These are phyloP conservation scores for Mimumesa dahlbomi DNA, from an alignment of 2,888 invertebrate species.

Conservation along the genomic window DNA sequence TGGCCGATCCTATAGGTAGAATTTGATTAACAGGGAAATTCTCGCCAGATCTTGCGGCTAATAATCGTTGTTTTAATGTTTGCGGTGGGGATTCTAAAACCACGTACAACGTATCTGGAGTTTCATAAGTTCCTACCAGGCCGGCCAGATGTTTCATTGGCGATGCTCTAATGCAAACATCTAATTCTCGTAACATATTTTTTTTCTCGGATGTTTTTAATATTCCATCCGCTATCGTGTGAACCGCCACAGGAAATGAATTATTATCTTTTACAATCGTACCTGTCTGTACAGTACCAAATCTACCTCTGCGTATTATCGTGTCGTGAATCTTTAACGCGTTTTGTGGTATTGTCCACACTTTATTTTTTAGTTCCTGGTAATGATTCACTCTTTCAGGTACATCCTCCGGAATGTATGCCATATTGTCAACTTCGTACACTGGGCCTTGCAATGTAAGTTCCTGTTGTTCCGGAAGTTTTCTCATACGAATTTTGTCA, in stretches of 20 bases:
- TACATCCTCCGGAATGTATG: constrained; percentile 88
- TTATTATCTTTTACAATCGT: constrained; percentile 84
- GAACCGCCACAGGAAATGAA: constrained; percentile 83
- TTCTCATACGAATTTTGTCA: constrained; percentile 80
- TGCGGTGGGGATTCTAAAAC: constrained; percentile 87
- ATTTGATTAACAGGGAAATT: constrained; percentile 74
- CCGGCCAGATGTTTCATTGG: constrained; percentile 87
- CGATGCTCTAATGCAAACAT: constrained; percentile 86
- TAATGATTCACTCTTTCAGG: constrained; percentile 86
- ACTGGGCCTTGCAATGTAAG: constrained; percentile 90
- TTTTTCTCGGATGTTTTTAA: constrained; percentile 82
- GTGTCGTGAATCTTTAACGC: constrained; percentile 87
- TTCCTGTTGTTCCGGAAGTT: constrained; percentile 84
- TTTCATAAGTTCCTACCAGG: constrained; percentile 90
- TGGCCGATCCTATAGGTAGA: constrained; percentile 78
- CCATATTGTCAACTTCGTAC: constrained; percentile 90
- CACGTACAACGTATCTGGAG: constrained; percentile 87
- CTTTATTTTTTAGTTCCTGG: constrained; percentile 87
- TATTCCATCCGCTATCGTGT: constrained; percentile 84
- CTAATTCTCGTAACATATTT: constrained; percentile 86
- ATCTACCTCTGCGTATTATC: constrained; percentile 88
- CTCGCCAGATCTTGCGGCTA: constrained; percentile 73
- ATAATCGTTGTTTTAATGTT: constrained; percentile 86
- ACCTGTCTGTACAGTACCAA: constrained; percentile 89
- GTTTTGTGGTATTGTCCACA: constrained; percentile 88